Percentiles rank a stretch among this genome's conserved stretches.
These are phyloP conservation scores for Corvus moneduloides DNA, from an alignment of 2,113 vertebrate species.

Conservation along the genomic window DNA sequence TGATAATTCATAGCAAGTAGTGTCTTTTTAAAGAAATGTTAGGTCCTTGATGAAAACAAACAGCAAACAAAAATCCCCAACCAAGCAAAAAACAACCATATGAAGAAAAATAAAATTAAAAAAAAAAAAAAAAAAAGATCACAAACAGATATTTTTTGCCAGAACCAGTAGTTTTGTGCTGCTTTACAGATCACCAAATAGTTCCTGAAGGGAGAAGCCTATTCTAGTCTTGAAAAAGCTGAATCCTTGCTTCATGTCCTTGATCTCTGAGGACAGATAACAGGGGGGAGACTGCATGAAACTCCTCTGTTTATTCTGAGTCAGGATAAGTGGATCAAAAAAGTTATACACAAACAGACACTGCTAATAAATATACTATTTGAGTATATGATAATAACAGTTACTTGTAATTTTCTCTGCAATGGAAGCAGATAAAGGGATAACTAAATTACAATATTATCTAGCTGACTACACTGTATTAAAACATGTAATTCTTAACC, in stretches of 20 bases:
- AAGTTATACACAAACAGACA: not conserved
- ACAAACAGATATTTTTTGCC: not conserved
- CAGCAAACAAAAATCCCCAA: not conserved
- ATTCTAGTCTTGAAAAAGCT: not conserved
- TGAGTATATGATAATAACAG: not conserved
- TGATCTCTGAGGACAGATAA: not conserved
- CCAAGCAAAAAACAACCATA: not conserved
- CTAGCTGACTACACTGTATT: not conserved
- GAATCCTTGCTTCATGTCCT: not conserved
- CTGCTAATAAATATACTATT: not conserved
- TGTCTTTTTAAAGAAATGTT: not conserved
- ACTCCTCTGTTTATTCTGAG: not conserved
- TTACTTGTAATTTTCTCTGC: not conserved
- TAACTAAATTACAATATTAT: not conserved
- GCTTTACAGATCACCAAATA: not conserved
- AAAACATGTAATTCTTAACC: not conserved
- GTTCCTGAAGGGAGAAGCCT: not conserved
- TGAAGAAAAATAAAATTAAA: not conserved
- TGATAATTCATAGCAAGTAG: not conserved
- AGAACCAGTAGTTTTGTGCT: not conserved
- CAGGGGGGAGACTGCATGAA: not conserved
- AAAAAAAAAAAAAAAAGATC: not conserved
- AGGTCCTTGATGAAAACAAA: not conserved
- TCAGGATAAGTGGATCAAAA: not conserved
- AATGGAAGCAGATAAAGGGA: not conserved